Conservation (phyloP, 2,797 vertebrate species). For the Chloroceryle amazona region DNA sequence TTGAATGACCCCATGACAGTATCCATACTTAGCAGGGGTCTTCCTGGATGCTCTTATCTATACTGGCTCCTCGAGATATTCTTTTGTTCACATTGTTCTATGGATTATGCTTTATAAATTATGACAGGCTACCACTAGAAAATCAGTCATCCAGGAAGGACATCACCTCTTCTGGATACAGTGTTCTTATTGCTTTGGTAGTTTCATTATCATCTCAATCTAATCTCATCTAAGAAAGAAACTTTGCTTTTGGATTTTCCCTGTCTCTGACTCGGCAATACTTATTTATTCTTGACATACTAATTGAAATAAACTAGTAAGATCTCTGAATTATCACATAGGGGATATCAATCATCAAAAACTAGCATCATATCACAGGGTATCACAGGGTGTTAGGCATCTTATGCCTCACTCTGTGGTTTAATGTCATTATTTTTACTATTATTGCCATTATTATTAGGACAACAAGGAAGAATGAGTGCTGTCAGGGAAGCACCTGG, state of each 20-base stretch:
- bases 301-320: constrained; percentile 73
- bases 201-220: constrained; percentile 69
- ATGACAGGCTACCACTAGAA: constrained; percentile 75
- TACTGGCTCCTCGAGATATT: not conserved
- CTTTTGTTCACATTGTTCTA: constrained; percentile 40
- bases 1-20: not conserved
- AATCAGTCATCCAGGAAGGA: constrained; percentile 76
- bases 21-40: not conserved
- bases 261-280: constrained; percentile 1
- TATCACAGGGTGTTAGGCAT: no score
- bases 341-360: not conserved
- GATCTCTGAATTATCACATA: constrained; percentile 16
- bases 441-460: not conserved
- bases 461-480: not conserved
- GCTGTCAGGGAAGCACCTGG: not conserved
- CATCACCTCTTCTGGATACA: constrained; percentile 58
- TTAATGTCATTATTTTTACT: constrained; percentile 3
- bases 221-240: constrained; percentile 71
- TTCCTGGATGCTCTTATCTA: constrained; percentile 9
- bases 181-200: constrained; percentile 73
- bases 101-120: constrained; percentile 75
- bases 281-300: constrained; percentile 65
- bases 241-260: constrained; percentile 24
- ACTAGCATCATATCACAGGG: not conserved
- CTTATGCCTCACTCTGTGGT: not conserved